phyloP scores from a whole-genome alignment of 2,888 invertebrate species.

The Gonocerus acuteangulatus region DNA sequence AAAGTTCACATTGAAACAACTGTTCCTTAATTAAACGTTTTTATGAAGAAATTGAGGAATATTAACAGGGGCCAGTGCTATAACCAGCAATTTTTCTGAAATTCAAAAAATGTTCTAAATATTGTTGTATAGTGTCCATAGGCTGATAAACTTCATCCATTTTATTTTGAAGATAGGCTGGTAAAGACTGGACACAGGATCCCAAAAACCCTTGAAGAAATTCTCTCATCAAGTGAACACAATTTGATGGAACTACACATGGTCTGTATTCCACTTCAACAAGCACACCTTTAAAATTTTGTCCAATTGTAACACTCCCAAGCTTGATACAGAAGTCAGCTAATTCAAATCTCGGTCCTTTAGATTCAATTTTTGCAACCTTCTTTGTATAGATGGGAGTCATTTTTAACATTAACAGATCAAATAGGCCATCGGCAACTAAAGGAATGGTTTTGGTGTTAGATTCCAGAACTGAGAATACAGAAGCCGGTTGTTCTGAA shows the following conservation, averaged over 20 bases:
- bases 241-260: constrained; percentile 76
- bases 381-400: constrained; percentile 83
- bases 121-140: constrained; percentile 87
- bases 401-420: constrained; percentile 82
- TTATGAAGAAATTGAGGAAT: no score
- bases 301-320: constrained; percentile 85
- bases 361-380: constrained; percentile 77
- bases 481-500: constrained; percentile 89
- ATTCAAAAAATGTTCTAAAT: constrained; percentile 84
- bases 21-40: no score
- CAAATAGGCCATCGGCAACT: constrained; percentile 84
- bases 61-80: no score
- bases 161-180: constrained; percentile 63
- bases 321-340: constrained; percentile 91
- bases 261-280: constrained; percentile 92
- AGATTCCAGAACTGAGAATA: constrained; percentile 83
- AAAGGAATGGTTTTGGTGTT: constrained; percentile 79
- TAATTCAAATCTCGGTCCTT: constrained; percentile 77
- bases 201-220: constrained; percentile 86
- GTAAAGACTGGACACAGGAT: constrained; percentile 60
- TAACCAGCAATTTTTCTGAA: constrained; percentile 62
- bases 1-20: no score
- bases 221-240: constrained; percentile 87
- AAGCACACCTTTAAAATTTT: constrained; percentile 85
- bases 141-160: constrained; percentile 83